Evolutionary conservation across 2,797 vertebrate species (phyloP).

Genomic region (Aulostomus chinensis): DNA sequence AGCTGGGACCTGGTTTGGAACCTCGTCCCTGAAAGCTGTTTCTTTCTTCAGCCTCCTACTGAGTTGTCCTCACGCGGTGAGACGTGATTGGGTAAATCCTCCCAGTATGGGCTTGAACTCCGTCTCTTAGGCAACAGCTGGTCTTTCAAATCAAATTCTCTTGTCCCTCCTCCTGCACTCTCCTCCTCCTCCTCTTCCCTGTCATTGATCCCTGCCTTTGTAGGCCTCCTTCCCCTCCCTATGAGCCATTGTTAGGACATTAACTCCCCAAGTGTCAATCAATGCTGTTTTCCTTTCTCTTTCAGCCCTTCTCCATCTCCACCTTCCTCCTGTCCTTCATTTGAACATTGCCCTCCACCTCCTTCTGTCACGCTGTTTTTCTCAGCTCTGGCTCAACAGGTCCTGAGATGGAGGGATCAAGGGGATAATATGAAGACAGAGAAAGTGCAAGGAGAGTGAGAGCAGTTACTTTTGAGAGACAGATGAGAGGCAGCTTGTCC

Average conservation of each 20-base stretch:
- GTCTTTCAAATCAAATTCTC: conserved; percentile 21
- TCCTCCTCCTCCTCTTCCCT: conserved; percentile 26
- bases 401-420: conserved; percentile 35
- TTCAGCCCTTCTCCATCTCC: conserved; percentile 23
- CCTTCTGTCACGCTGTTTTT: conserved; percentile 45
- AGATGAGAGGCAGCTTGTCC: too few relatives aligned
- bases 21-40: not conserved
- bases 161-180: conserved; percentile 6
- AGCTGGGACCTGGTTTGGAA: not conserved
- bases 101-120: conserved; percentile 6
- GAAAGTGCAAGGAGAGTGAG: too few relatives aligned
- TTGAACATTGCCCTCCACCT: conserved; percentile 51
- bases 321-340: conserved; percentile 60
- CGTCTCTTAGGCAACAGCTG: conserved; percentile 50
- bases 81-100: conserved; percentile 21
- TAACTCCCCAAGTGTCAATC: conserved; percentile 81
- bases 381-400: conserved; percentile 55
- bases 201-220: conserved; percentile 66
- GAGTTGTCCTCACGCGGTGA: not conserved
- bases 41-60: not conserved
- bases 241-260: conserved; percentile 71
- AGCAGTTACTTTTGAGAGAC: too few relatives aligned
- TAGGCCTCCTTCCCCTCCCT: conserved; percentile 58
- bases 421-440: too few relatives aligned
- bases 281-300: conserved; percentile 57